Percentiles rank a stretch among this genome's conserved stretches.
phyloP scores from a whole-genome alignment of 2,888 invertebrate genomes.

The Sphaerophoria taeniata region DNA sequence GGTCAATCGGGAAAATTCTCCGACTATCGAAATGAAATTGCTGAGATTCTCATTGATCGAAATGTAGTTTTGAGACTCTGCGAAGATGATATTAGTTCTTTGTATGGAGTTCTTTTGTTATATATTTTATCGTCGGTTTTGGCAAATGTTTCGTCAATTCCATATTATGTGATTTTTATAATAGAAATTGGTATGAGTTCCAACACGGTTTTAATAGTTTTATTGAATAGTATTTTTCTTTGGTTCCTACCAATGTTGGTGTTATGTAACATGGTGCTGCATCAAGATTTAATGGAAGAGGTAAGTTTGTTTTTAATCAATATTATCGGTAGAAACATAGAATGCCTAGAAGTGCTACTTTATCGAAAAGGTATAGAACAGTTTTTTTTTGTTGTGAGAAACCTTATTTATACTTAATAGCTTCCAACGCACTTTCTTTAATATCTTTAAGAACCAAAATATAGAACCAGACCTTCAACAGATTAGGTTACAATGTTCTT shows the following conservation, averaged over 20 bases:
- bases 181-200: no score
- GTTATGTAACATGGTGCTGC: slow-evolving; percentile 66
- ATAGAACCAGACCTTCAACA: no score
- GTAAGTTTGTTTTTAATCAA: slow-evolving; percentile 75
- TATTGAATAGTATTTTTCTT: slow-evolving; percentile 22
- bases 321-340: slow-evolving; percentile 53
- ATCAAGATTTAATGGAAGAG: slow-evolving; percentile 74
- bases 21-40: background rate
- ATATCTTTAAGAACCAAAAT: no score
- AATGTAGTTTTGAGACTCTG: slow-evolving; percentile 56
- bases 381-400: no score
- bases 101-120: slow-evolving; percentile 75
- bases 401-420: no score
- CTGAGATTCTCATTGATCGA: slow-evolving; percentile 14
- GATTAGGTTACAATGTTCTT: no score
- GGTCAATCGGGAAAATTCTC: slow-evolving; percentile 2
- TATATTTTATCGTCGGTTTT: slow-evolving; percentile 75
- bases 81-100: slow-evolving; percentile 74
- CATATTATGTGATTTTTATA: slow-evolving; percentile 75
- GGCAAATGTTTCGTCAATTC: slow-evolving; percentile 74
- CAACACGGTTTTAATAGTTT: background rate
- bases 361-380: no score
- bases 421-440: no score
- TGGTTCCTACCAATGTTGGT: slow-evolving; percentile 74
- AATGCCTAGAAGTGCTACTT: no score